These are phyloP conservation scores for Pristionchus pacificus DNA, from an alignment of 1,140 invertebrate species.

Conservation along the genomic window DNA sequence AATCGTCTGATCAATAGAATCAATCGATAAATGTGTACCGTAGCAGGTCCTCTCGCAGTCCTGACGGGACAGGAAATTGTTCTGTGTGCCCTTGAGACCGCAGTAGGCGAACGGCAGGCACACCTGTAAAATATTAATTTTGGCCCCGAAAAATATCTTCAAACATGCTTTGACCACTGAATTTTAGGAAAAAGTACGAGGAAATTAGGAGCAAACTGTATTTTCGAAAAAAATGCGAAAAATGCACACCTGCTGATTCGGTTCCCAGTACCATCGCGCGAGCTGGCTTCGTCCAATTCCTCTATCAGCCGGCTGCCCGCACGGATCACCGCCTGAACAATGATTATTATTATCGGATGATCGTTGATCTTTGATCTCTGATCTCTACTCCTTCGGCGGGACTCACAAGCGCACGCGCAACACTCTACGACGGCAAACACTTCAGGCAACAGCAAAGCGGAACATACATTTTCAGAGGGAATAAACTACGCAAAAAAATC, in stretches of 20 bases:
- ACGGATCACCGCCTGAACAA: slow-evolving; percentile 52
- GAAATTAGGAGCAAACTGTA: too few relatives aligned
- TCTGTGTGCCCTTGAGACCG: slow-evolving; percentile 55
- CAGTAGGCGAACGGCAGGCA: slow-evolving; percentile 49
- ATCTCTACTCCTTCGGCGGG: slow-evolving; percentile 5
- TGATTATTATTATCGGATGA: slow-evolving; percentile 9
- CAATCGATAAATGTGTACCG: slow-evolving; percentile 34
- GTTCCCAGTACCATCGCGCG: slow-evolving; percentile 52
- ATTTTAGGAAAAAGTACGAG: too few relatives aligned
- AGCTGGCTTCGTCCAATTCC: slow-evolving; percentile 46
- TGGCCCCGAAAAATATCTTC: neutral
- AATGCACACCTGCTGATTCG: slow-evolving; percentile 18
- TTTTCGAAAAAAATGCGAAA: slow-evolving; percentile 1
- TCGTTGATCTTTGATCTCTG: too few relatives aligned
- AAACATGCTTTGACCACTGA: too few relatives aligned
- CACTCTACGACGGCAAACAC: too few relatives aligned
- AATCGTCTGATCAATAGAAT: too few relatives aligned
- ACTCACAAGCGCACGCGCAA: too few relatives aligned
- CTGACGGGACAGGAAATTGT: slow-evolving; percentile 49
- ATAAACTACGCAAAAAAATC: too few relatives aligned
- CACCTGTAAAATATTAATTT: too few relatives aligned
- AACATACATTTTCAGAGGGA: too few relatives aligned
- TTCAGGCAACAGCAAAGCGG: too few relatives aligned
- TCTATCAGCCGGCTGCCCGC: slow-evolving; percentile 49
- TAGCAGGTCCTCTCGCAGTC: slow-evolving; percentile 48